Evolutionary conservation across 1,140 invertebrate species (phyloP).

Genomic region (Solenopsis fugax): DNA sequence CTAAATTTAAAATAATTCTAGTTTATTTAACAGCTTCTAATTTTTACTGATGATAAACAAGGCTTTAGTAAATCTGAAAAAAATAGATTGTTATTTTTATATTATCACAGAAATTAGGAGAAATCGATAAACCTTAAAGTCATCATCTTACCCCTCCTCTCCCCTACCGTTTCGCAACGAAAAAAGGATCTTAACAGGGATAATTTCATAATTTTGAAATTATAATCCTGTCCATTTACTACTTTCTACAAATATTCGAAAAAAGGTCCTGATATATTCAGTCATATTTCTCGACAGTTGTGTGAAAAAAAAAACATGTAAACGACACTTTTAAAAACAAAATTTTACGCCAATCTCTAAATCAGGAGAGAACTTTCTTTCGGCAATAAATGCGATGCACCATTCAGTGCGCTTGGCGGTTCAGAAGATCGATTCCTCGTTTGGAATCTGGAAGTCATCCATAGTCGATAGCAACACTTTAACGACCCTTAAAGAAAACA

Average conservation of each 20-base stretch:
- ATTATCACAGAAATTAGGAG: too few species aligned
- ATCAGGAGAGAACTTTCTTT: background rate
- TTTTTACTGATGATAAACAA: too few species aligned
- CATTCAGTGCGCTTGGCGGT: background rate
- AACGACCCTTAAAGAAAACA: slow-evolving; percentile 20
- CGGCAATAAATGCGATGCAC: background rate
- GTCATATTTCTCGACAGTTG: background rate
- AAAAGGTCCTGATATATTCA: background rate
- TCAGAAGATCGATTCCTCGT: background rate
- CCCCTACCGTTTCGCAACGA: background rate
- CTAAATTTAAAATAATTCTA: too few species aligned
- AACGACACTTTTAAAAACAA: background rate
- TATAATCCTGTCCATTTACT: background rate
- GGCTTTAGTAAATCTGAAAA: too few species aligned
- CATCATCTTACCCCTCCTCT: too few species aligned
- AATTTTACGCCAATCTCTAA: background rate
- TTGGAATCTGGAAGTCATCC: slow-evolving; percentile 42
- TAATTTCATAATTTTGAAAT: background rate
- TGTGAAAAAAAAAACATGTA: background rate
- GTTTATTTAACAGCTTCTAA: too few species aligned
- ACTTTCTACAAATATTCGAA: background rate
- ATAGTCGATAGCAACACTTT: slow-evolving; percentile 17
- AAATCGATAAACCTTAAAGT: too few species aligned
- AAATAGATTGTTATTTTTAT: too few species aligned
- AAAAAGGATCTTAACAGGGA: background rate